Percentiles rank a stretch among this genome's conserved stretches.
Conservation (phyloP, 1,140 invertebrate species). For the Bombyx mori region DNA sequence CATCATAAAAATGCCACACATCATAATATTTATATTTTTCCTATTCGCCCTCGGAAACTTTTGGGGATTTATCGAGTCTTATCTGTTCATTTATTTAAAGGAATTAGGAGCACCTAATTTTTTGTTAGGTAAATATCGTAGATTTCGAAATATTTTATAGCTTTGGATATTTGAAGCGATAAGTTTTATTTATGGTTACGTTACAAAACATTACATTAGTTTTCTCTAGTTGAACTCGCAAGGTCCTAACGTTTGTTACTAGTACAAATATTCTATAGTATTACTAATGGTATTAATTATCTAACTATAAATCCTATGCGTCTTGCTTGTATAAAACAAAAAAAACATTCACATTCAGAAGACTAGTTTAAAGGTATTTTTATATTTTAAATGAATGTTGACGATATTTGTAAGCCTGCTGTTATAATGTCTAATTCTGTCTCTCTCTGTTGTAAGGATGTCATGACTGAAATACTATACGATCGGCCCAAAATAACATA, state of each 20-base stretch:
- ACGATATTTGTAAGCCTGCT: no score
- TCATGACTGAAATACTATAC: no score
- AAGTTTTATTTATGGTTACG: background rate
- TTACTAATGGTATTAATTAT: no score
- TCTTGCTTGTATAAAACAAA: no score
- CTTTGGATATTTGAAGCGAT: background rate
- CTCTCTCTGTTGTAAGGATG: no score
- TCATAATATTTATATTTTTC: slow-evolving; percentile 83
- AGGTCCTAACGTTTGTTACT: background rate
- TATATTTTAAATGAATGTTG: no score
- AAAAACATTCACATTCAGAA: no score
- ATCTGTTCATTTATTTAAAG: slow-evolving; percentile 86
- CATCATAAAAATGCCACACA: slow-evolving; percentile 81
- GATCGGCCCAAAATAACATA: no score
- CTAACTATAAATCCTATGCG: no score
- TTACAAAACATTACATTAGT: background rate
- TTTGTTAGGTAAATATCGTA: slow-evolving; percentile 76
- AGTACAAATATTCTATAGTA: no score
- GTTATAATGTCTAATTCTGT: no score
- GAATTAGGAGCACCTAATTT: slow-evolving; percentile 85
- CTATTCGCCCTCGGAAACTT: slow-evolving; percentile 83
- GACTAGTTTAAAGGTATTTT: no score
- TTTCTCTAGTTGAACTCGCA: background rate
- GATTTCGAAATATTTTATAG: slow-evolving; percentile 1
- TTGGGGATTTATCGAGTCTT: slow-evolving; percentile 90